Evolutionary conservation across 2,888 invertebrate genomes (phyloP), one percentile per base, ranked within the genome.

Genomic region (Polylopha cassiicola): DNA sequence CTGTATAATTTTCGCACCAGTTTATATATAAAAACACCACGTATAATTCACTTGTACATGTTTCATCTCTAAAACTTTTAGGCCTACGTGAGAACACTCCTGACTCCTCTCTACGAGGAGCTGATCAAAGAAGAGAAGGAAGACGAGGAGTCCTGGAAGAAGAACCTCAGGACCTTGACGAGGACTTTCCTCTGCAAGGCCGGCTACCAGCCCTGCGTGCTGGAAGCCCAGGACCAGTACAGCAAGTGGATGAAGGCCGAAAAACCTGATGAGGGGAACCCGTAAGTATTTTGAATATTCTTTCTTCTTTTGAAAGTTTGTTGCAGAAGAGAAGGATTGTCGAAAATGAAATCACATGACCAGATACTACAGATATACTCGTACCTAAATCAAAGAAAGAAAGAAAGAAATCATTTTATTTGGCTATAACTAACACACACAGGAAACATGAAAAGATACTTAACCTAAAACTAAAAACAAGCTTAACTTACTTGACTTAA

Each of bases 181-280:
- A 91, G 90, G 65, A 89, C 89, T 3, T 92, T 93, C 75, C 84
- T 94, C 17, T 93, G 93, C 56, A 87, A 89, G 34, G 90, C 92
- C 17, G 94, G 93, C 0, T 93, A 93, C 72, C 87, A 87, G 43
- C 92, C 93, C 0, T 95, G 95, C 61, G 88, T 95, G 22, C 82
- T 88, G 48, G 92, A 92, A 56, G 93, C 95, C 0, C 91, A 91
- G 57, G 82, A 86, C 2, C 90, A 91, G 20, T 95, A 87, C 65
- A 86, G 87, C 37, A 88, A 90, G 52, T 95, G 95, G 95, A 91
- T 93, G 89, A 86, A 89, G 27, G 88, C 87, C 10, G 87, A 89
- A 21, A 89, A 90, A 54, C 93, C 94, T 3, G 92, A 93, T 70
- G 90, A 90, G 57, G 91, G 92, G 51, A 94, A 92, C 67, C 93